Conservation (phyloP, 2,113 vertebrate genomes). For the Istiophorus platypterus region DNA sequence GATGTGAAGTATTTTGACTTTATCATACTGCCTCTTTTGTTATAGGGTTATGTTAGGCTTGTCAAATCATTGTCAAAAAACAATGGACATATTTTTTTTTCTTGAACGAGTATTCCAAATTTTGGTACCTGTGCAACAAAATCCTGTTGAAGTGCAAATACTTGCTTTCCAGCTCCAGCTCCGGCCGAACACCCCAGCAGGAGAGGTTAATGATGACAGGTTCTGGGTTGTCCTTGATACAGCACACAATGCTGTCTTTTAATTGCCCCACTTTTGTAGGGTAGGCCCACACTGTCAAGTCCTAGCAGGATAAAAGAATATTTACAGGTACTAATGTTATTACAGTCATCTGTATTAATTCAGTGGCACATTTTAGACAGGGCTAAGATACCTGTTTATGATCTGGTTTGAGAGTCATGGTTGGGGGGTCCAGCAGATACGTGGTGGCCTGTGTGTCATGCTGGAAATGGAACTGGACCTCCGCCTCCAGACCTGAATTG, state of each 20-base stretch:
- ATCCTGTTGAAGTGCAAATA: conserved; percentile 87
- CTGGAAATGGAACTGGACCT: conserved; percentile 88
- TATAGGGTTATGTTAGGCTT: background rate
- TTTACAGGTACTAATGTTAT: background rate
- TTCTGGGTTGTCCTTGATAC: conserved; percentile 89
- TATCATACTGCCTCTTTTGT: background rate
- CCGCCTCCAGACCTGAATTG: conserved; percentile 80
- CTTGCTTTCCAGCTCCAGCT: conserved; percentile 88
- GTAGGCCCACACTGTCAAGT: conserved; percentile 90
- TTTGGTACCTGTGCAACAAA: conserved; percentile 88
- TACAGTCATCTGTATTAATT: background rate
- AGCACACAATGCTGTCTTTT: conserved; percentile 90
- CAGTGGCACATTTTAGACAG: background rate
- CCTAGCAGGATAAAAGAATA: conserved; percentile 72
- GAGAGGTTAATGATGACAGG: conserved; percentile 84
- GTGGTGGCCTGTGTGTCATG: conserved; percentile 85
- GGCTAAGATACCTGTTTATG: conserved; percentile 87
- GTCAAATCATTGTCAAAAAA: background rate
- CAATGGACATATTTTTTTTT: too few species aligned
- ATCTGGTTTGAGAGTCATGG: conserved; percentile 86
- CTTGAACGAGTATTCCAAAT: background rate
- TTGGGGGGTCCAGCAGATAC: conserved; percentile 89
- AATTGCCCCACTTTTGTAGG: conserved; percentile 87
- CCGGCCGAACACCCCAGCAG: conserved; percentile 89
- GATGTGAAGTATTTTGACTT: background rate